Percentiles rank a stretch among this genome's conserved stretches.
These are phyloP conservation scores for Hippopotamus amphibius DNA, from an alignment of 2,113 vertebrate species.

Conservation along the genomic window DNA sequence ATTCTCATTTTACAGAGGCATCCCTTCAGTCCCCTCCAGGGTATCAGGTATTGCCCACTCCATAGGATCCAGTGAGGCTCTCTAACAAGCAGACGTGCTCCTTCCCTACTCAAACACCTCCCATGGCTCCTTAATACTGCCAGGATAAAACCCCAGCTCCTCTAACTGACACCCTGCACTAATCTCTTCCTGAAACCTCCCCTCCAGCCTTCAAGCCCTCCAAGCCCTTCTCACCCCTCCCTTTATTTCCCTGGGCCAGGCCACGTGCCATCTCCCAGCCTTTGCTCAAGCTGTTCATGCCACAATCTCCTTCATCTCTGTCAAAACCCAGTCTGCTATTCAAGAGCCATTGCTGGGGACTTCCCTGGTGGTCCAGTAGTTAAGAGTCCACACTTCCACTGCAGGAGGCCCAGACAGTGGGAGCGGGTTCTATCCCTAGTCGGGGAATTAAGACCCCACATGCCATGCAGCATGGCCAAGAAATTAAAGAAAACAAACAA, in stretches of 20 bases:
- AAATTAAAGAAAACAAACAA: no score
- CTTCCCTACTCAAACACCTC: background rate
- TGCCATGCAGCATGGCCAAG: no score
- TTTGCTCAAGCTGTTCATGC: background rate
- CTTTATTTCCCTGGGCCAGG: background rate
- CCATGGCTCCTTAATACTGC: background rate
- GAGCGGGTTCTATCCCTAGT: no score
- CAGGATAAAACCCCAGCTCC: background rate
- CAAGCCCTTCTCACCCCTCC: background rate
- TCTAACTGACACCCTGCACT: background rate
- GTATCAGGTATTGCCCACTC: background rate
- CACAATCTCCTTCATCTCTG: background rate
- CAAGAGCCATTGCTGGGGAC: background rate
- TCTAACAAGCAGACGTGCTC: background rate
- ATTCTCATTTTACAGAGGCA: background rate
- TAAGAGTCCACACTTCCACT: background rate
- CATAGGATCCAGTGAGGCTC: background rate
- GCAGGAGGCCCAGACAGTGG: no score
- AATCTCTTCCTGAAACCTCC: background rate
- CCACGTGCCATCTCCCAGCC: background rate
- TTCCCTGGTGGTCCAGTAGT: background rate
- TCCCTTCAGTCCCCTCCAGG: accelerated
- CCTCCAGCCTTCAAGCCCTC: background rate
- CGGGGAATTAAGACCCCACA: no score
- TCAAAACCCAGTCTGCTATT: background rate